Percentiles rank a stretch among this genome's conserved stretches.
These are phyloP conservation scores for Strigamia transsilvanica DNA, from an alignment of 2,888 invertebrate genomes.

Conservation along the genomic window DNA sequence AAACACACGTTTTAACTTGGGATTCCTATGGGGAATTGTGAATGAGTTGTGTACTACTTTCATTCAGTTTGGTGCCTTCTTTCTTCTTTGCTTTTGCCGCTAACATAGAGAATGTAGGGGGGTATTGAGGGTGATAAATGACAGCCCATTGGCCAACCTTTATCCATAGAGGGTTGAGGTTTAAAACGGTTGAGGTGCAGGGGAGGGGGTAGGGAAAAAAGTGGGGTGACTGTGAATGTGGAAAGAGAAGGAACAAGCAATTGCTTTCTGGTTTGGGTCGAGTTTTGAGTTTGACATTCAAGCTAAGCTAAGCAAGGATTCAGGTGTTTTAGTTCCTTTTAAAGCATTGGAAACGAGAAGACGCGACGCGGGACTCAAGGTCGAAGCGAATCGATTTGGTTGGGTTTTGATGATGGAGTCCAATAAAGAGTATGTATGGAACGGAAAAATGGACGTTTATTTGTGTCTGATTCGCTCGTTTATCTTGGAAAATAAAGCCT, in stretches of 20 bases:
- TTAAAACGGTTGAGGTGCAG: conserved; percentile 30
- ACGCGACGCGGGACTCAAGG: conserved; percentile 19
- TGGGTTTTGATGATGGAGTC: conserved; percentile 16
- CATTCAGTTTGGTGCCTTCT: conserved; percentile 23
- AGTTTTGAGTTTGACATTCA: conserved; percentile 18
- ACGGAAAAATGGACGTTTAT: conserved; percentile 6
- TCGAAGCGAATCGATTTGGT: conserved; percentile 28
- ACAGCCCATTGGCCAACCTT: conserved; percentile 38
- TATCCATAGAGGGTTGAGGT: conserved; percentile 6
- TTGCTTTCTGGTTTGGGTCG: conserved; percentile 7
- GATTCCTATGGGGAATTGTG: conserved; percentile 12
- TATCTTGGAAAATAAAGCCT: neutral
- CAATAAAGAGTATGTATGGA: conserved; percentile 13
- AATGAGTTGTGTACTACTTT: conserved; percentile 40
- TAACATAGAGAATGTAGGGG: neutral
- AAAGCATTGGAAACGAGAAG: conserved; percentile 8
- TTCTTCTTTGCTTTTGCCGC: conserved; percentile 3
- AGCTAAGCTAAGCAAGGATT: neutral
- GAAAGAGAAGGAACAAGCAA: neutral
- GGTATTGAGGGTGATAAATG: conserved; percentile 32
- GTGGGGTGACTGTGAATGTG: neutral
- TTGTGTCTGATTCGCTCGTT: neutral
- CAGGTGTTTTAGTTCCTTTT: conserved; percentile 30
- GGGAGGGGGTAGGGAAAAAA: conserved; percentile 3
- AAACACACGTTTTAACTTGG: neutral